Evolutionary conservation across 2,113 vertebrate genomes (phyloP).

Genomic region (Indicator maculatus): DNA sequence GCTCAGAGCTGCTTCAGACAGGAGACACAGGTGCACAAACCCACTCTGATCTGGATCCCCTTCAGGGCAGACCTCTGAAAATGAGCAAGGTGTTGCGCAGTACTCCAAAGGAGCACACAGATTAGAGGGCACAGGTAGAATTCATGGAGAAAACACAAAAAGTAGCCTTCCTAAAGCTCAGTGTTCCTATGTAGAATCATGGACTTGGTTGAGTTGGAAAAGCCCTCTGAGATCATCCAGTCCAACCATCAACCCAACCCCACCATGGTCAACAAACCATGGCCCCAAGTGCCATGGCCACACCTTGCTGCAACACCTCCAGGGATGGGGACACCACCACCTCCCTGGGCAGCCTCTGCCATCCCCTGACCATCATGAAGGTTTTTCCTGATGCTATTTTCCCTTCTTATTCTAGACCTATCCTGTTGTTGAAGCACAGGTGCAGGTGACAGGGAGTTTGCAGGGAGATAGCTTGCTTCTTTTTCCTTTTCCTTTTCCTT

Average conservation of each 20-base stretch:
- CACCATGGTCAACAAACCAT: too few relatives aligned
- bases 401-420: not conserved
- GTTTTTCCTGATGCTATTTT: conserved; percentile 59
- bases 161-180: not conserved
- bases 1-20: not conserved
- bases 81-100: not conserved
- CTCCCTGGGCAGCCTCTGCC: too few relatives aligned
- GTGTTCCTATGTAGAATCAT: not conserved
- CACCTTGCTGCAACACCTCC: too few relatives aligned
- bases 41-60: not conserved
- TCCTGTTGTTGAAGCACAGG: conserved; percentile 68
- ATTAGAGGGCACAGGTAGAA: not conserved
- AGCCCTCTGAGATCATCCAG: too few relatives aligned
- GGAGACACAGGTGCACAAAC: not conserved
- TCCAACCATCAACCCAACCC: too few relatives aligned
- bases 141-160: not conserved
- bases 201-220: too few relatives aligned
- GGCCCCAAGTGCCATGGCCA: too few relatives aligned
- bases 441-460: conserved; percentile 68
- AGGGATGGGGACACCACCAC: too few relatives aligned
- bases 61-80: not conserved
- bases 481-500: not conserved
- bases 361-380: not conserved
- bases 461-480: conserved; percentile 12
- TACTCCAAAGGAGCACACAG: not conserved